These are phyloP conservation scores for Taenaris catops DNA, from an alignment of 2,888 invertebrate genomes.

Conservation along the genomic window DNA sequence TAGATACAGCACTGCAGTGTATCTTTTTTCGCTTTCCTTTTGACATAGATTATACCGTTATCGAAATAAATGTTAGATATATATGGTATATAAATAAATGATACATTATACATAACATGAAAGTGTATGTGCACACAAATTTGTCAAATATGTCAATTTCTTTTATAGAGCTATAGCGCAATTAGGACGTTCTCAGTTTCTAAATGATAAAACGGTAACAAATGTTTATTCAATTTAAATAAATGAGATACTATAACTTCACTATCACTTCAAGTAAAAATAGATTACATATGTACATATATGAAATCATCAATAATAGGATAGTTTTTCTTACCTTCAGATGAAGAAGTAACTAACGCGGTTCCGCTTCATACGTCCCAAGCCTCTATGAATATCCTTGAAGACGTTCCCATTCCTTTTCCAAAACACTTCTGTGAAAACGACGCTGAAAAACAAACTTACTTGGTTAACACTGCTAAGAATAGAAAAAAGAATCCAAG, in stretches of 20 bases:
- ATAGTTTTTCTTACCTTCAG: conserved; percentile 38
- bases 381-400: conserved; percentile 55
- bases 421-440: conserved; percentile 23
- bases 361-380: conserved; percentile 55
- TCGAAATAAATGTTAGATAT: not conserved
- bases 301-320: conserved; percentile 6
- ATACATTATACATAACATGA: not conserved
- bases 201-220: too few species aligned
- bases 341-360: conserved; percentile 32
- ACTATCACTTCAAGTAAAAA: too few species aligned
- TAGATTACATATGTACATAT: too few species aligned
- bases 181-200: too few species aligned
- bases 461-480: conserved; percentile 41
- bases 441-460: conserved; percentile 33
- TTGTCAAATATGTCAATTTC: too few species aligned
- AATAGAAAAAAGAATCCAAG: conserved; percentile 24
- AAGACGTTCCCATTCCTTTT: conserved; percentile 30
- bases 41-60: conserved; percentile 4
- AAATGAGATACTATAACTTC: too few species aligned
- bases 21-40: conserved; percentile 8
- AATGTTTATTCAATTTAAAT: too few species aligned
- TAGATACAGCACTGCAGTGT: conserved; percentile 34
- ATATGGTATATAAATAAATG: not conserved
- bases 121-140: too few species aligned
- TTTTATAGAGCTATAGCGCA: too few species aligned